phyloP scores from a whole-genome alignment of 2,888 invertebrate genomes.

The Tribolium freemani region DNA sequence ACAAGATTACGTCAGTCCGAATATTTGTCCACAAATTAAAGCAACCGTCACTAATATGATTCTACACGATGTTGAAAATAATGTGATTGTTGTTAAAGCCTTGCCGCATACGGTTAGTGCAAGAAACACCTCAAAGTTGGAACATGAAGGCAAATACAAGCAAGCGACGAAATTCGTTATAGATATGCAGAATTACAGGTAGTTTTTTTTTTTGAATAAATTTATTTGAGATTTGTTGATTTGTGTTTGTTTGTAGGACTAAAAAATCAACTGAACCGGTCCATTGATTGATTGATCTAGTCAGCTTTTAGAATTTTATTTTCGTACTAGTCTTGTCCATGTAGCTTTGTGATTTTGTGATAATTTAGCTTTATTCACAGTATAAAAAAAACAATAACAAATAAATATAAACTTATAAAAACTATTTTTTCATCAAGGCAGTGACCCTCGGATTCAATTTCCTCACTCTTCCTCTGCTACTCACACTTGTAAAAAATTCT shows the following conservation, averaged over 20 bases:
- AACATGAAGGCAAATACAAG: constrained; percentile 66
- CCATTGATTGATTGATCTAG: constrained; percentile 32
- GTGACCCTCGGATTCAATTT: constrained; percentile 86
- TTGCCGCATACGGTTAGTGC: constrained; percentile 63
- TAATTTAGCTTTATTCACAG: constrained; percentile 6
- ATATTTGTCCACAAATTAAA: constrained; percentile 80
- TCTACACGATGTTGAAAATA: constrained; percentile 65
- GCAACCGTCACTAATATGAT: constrained; percentile 76
- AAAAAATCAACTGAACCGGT: constrained; percentile 23
- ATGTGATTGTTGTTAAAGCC: constrained; percentile 62
- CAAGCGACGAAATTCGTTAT: constrained; percentile 64
- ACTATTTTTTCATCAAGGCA: constrained; percentile 67
- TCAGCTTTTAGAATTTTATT: constrained; percentile 29
- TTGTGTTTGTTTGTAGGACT: constrained; percentile 17
- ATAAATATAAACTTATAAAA: constrained; percentile 10
- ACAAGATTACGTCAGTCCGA: constrained; percentile 79
- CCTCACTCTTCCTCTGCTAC: constrained; percentile 87
- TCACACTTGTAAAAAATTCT: constrained; percentile 69
- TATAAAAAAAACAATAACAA: constrained; percentile 6
- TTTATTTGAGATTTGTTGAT: not conserved
- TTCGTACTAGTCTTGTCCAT: constrained; percentile 26
- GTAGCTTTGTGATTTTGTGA: not conserved
- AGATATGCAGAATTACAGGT: constrained; percentile 65
- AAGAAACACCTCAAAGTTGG: constrained; percentile 62
- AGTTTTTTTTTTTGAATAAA: constrained; percentile 39